These are phyloP conservation scores for Poeciliopsis infans DNA, from an alignment of 2,797 vertebrate genomes.

Conservation along the genomic window DNA sequence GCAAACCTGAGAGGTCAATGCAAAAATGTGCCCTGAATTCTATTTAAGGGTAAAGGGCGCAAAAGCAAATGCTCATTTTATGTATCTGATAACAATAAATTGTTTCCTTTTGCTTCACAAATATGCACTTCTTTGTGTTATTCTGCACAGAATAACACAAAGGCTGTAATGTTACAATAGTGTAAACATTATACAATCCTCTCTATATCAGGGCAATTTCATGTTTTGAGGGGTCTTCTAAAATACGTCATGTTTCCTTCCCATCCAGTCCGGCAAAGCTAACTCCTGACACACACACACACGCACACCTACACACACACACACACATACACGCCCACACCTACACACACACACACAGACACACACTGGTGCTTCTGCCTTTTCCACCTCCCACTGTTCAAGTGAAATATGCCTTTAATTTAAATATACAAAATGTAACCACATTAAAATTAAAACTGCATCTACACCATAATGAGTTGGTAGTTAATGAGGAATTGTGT, in stretches of 20 bases:
- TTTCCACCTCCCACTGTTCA: neutral
- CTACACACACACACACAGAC: no score
- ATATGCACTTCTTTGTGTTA: neutral
- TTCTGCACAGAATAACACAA: neutral
- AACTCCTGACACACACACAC: slow-evolving; percentile 13
- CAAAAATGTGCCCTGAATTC: neutral
- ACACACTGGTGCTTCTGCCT: neutral
- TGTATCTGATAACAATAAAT: neutral
- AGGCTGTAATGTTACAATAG: neutral
- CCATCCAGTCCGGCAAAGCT: slow-evolving; percentile 1
- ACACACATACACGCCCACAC: neutral
- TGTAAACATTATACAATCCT: neutral
- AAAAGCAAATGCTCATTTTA: neutral
- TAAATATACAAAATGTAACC: neutral
- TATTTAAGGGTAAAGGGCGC: neutral
- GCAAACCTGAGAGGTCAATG: neutral
- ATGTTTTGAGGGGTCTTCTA: neutral
- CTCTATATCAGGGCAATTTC: neutral
- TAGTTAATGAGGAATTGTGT: neutral
- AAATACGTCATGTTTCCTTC: slow-evolving; percentile 13
- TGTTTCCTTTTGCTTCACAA: neutral
- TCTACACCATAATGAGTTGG: neutral
- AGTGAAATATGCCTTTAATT: neutral
- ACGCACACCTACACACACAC: neutral
- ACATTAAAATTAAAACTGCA: neutral